Base-by-base conservation (phyloP, 2,888 invertebrate genomes). In the Mylabris sibirica region DNA sequence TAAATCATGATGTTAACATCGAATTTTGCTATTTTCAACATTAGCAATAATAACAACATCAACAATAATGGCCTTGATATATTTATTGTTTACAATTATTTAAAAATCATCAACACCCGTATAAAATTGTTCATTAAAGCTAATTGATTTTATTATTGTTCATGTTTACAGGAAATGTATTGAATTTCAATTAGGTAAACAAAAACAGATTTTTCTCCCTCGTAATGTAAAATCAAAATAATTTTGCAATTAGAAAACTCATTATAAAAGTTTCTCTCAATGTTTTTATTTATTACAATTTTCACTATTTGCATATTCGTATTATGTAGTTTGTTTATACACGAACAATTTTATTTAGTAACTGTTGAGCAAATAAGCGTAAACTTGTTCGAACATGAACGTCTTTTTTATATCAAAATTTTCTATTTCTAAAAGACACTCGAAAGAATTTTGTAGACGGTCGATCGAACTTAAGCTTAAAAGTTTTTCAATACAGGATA, bases 71-170 rank as follows among this genome's bases (percentile, higher is more conserved):
- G 6, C 22, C 22, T 26, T 26, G 14, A 4, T 57, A 4, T 44
- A 44, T 44, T 44, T 44, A 44, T 44, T 57, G 22, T 57, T 57
- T 57, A 57, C 20, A 49, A 20, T 57, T 26, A 8, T 57, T 26
- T 24, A 44, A 57, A n/a, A 57, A 57, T 26, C 57, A 44, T 24
- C 24, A 57, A 22, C 14, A 24, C 5, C 11, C n/a, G 41, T 24
- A 24, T 22, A 57, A 57, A 57, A 26, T 26, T 57, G 26, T 57
- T 12, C 24, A 57, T 57, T 57, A 11, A 57, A 26, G 4, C 3
- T n/a, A 14, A 57, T 57, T 24, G 49, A 26, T 57, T 14, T 5
- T 57, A 14, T 57, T 57, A 57, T 57, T 24, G 49, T 57, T 57
- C 6, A n/a, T 57, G n/a, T 57, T 57, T 26, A 57, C 24, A 57